These are phyloP conservation scores for Brachynemurus nebulosus DNA, from an alignment of 2,888 invertebrate genomes.

Conservation along the genomic window DNA sequence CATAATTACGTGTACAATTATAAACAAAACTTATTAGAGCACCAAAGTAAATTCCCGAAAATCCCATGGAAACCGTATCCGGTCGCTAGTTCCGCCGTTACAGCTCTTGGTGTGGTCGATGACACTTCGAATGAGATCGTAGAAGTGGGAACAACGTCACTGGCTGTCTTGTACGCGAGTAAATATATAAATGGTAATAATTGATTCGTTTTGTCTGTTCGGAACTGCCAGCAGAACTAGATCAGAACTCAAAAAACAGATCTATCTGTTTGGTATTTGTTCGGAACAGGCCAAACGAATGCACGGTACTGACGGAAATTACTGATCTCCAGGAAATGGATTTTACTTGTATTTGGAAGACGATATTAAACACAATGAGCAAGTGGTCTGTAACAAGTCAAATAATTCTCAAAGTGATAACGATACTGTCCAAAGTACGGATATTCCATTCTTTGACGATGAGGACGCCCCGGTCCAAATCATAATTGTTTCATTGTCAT, in stretches of 20 bases:
- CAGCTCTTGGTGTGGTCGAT: constrained; percentile 27
- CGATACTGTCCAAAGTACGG: constrained; percentile 11
- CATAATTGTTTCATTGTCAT: constrained; percentile 61
- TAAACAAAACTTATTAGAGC: constrained; percentile 5
- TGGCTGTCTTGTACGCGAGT: constrained; percentile 60
- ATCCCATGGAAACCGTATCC: constrained; percentile 66
- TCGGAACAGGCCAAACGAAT: too few species aligned
- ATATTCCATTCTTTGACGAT: constrained; percentile 26
- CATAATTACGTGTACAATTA: constrained; percentile 7
- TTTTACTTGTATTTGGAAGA: constrained; percentile 57
- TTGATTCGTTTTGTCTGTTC: too few species aligned
- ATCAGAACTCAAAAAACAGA: too few species aligned
- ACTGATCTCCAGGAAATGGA: constrained; percentile 53
- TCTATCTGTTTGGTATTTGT: too few species aligned
- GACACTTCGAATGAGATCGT: constrained; percentile 25
- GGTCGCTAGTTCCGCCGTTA: constrained; percentile 35
- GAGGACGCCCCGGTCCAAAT: constrained; percentile 49
- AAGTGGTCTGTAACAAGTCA: constrained; percentile 29
- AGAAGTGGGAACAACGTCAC: constrained; percentile 43
- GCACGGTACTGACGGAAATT: too few species aligned
- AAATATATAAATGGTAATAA: constrained; percentile 51
- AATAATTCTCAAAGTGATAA: constrained; percentile 15
- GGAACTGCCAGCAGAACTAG: background rate
- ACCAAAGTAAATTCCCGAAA: constrained; percentile 24
- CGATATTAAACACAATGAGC: constrained; percentile 35